phyloP scores from a whole-genome alignment of 2,113 vertebrate species.

The Sorex fumeus region DNA sequence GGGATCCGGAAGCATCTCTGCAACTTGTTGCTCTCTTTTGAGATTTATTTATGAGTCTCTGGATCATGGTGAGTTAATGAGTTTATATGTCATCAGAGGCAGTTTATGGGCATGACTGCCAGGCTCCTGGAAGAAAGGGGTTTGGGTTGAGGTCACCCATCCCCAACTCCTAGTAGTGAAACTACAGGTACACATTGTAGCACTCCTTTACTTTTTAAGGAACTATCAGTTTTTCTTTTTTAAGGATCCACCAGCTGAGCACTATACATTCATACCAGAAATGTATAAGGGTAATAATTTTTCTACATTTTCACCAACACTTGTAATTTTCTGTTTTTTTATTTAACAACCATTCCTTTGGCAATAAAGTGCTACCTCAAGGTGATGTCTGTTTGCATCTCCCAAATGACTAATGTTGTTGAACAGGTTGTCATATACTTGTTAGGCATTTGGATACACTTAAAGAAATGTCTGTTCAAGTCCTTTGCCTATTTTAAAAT shows the following conservation, averaged over 20 bases:
- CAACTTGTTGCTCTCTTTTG: too few species aligned
- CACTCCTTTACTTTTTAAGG: not conserved
- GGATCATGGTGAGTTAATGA: too few species aligned
- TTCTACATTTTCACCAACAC: not conserved
- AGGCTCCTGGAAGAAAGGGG: too few species aligned
- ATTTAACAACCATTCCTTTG: not conserved
- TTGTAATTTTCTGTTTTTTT: not conserved
- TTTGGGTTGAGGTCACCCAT: too few species aligned
- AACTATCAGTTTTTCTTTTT: not conserved
- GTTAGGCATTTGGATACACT: not conserved
- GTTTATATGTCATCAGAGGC: too few species aligned
- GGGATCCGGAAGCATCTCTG: too few species aligned
- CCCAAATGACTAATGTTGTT: not conserved
- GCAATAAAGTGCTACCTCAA: not conserved
- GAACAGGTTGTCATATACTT: not conserved
- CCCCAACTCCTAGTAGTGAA: too few species aligned
- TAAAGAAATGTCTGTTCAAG: not conserved
- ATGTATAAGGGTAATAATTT: not conserved
- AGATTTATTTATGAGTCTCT: too few species aligned
- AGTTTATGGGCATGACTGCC: too few species aligned
- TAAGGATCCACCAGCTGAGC: not conserved
- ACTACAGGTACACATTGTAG: too few species aligned
- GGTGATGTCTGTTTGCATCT: conserved; percentile 35
- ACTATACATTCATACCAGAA: not conserved
- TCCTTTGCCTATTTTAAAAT: not conserved